Base-by-base conservation (phyloP, 2,797 vertebrate genomes). In the Lateolabrax maculatus region DNA sequence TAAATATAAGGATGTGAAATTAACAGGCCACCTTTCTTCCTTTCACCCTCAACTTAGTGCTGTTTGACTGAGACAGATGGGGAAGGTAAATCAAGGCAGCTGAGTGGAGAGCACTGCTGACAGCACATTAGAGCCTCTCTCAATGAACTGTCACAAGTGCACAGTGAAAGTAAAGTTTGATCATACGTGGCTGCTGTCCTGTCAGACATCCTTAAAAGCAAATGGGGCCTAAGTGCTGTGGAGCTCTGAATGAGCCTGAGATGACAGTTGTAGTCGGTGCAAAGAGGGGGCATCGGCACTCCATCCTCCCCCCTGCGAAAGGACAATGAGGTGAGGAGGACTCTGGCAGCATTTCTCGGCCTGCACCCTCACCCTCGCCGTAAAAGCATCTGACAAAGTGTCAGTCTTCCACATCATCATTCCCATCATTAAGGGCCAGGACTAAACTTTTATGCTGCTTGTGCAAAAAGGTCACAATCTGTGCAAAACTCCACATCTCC, bases 121-220 rank as follows among this genome's bases (percentile, higher is more conserved):
- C 93, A 95, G 95, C 92, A 92, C 95, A 95, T 95, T 96, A 96
- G 92, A 94, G 93, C 92, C 90, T 94, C 93, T 94, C 93, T 93
- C 90, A 94, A 94, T 93, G 90, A 94, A 95, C 94, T 95, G 95
- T 95, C 95, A 96, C 92, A 90, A 94, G 93, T 89, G 91, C 92
- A 89, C 85, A 86, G 88, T 84, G 88, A 94, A 93, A 93, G 93
- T 92, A 94, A 93, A 94, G 94, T 95, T 94, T 95, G 94, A 95
- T 95, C 93, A 94, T 91, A 95, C 87, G 92, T 91, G 90, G 91
- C 92, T 94, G 91, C 93, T 92, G 92, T 93, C 94, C 95, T 95
- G 94, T 95, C 95, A 95, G 94, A 95, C 95, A 94, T 94, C 93
- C 94, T 95, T 95, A 95, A 95, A 94, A 95, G 95, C 94, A 95